Evolutionary conservation across 2,113 vertebrate genomes (phyloP).

Genomic region (Pycnonotus jocosus): DNA sequence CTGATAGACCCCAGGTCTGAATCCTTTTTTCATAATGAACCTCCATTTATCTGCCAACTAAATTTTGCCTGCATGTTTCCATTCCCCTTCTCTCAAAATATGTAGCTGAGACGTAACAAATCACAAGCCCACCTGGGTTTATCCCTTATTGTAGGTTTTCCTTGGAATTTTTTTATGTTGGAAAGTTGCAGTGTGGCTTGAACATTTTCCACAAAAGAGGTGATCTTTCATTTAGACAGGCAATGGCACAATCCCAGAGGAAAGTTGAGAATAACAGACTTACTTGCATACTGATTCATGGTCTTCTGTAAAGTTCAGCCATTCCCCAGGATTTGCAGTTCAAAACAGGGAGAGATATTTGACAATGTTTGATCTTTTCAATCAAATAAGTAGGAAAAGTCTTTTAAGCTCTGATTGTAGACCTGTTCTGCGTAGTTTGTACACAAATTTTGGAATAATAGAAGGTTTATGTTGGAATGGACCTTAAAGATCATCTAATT

Average conservation of each 20-base stretch:
- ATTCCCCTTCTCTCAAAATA: neutral
- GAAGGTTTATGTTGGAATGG: neutral
- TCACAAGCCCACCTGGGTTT: neutral
- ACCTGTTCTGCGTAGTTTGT: neutral
- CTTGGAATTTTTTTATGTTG: neutral
- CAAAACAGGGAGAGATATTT: constrained; percentile 32
- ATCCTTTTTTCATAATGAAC: neutral
- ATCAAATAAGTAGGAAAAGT: neutral
- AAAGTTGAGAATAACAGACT: constrained; percentile 7
- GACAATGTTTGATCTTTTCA: constrained; percentile 7
- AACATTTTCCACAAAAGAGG: constrained; percentile 14
- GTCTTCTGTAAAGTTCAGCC: constrained; percentile 50
- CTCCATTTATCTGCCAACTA: neutral
- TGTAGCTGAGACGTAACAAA: neutral
- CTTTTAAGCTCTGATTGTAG: neutral
- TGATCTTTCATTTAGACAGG: constrained; percentile 33
- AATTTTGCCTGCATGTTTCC: neutral
- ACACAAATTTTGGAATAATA: neutral
- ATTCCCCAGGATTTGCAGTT: constrained; percentile 52
- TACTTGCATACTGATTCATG: neutral
- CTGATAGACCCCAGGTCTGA: neutral
- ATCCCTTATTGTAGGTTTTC: neutral
- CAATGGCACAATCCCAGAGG: neutral
- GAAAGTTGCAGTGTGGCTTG: neutral
- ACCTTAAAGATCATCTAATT: neutral